These are phyloP conservation scores for Felis catus DNA, from an alignment of 2,113 vertebrate genomes.

Conservation along the genomic window DNA sequence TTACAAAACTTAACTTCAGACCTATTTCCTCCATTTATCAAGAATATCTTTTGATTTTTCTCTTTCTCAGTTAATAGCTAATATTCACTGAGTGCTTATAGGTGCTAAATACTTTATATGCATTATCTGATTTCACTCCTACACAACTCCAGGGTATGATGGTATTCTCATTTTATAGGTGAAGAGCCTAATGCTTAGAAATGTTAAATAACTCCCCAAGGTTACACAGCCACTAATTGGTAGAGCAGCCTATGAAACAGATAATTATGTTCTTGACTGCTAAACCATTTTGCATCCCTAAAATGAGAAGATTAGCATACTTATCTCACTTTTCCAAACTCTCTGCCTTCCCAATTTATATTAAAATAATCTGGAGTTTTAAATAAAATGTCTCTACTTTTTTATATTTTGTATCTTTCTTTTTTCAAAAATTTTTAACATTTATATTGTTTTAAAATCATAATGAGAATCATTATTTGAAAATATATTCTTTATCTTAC, in stretches of 20 bases:
- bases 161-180: background rate
- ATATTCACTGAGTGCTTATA: background rate
- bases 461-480: background rate
- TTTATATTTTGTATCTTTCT: background rate
- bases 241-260: background rate
- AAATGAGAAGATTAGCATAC: constrained; percentile 36
- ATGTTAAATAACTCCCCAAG: background rate
- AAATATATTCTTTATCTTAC: constrained; percentile 27
- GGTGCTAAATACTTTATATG: background rate
- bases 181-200: background rate
- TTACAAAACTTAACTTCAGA: background rate
- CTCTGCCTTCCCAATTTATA: background rate
- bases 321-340: background rate
- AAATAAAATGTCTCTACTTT: background rate
- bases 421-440: background rate
- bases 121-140: background rate
- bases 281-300: background rate
- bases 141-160: background rate
- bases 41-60: background rate
- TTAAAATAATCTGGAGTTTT: constrained; percentile 15
- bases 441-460: background rate
- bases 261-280: background rate
- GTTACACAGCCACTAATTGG: background rate
- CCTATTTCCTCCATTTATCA: background rate
- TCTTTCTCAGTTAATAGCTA: background rate